Evolutionary conservation across 2,113 vertebrate species (phyloP).

Genomic region (Cygnus atratus): DNA sequence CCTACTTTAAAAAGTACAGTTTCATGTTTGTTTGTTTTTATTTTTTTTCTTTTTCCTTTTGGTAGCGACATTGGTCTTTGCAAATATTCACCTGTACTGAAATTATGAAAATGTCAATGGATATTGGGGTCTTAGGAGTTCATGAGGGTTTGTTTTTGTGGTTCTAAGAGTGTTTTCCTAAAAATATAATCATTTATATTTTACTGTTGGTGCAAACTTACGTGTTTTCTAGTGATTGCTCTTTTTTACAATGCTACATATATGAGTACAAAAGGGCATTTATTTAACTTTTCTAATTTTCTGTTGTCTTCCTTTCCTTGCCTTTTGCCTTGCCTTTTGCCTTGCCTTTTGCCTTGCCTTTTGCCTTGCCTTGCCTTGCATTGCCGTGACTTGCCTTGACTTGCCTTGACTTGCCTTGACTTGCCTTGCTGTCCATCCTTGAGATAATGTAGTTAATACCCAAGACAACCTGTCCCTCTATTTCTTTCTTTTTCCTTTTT

Average conservation of each 20-base stretch:
- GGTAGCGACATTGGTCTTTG: background rate
- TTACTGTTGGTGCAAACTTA: background rate
- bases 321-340: background rate
- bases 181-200: background rate
- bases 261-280: background rate
- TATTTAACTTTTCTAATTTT: background rate
- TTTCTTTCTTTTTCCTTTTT: background rate
- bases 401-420: background rate
- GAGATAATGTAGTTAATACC: background rate
- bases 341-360: too few species aligned
- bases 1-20: background rate
- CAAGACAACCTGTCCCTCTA: background rate
- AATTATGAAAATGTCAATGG: background rate
- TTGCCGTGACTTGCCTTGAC: too few species aligned
- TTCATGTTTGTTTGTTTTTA: background rate
- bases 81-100: background rate
- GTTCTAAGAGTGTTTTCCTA: background rate
- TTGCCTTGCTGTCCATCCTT: background rate
- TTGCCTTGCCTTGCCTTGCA: background rate
- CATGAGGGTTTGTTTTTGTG: background rate
- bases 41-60: background rate
- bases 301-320: background rate
- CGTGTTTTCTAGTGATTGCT: background rate
- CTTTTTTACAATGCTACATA: background rate
- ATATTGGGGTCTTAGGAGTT: background rate